Evolutionary conservation across 1,140 invertebrate species (phyloP), one percentile per base, ranked within the genome.

Genomic region (Calephelis virginiensis): DNA sequence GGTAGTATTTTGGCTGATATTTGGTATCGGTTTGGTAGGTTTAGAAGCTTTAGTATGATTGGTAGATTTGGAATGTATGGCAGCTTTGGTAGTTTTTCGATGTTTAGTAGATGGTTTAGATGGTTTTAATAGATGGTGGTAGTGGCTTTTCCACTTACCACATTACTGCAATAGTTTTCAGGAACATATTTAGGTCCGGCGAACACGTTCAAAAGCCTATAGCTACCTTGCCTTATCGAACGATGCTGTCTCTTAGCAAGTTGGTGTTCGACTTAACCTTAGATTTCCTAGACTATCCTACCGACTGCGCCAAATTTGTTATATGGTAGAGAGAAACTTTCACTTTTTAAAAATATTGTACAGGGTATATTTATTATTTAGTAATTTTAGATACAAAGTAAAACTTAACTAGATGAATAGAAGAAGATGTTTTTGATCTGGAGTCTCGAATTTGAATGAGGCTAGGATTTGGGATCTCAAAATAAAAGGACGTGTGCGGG

Each of bases 241-340:
- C 49, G 49, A 50, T 50, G 49, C n/a, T 50, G n/a, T 50, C 13
- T 50, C 13, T 7, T 48, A 11, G 8, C 49, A 50, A 50, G 49
- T 50, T 50, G 6, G 8, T 50, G 49, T 14, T 14, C 49, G 49
- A 13, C 49, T 50, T 50, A 9, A 14, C 8, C 40, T 14, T 50
- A 50, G n/a, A 13, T 14, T 7, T 9, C 49, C 49, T 50, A 14
- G n/a, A 14, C 14, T 13, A 14, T 8, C 49, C 49, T 50, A 50
- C 13, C 49, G 49, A 50, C 49, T 50, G 49, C 49, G 13, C 49
- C 49, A 50, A 50, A 50, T n/a, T 50, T 50, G 13, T 14, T 50
- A 50, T 50, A n/a, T 50, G 49, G 49, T 9, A 28, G 11, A 46
- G 8, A 46, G 10, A 48, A 48, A n/a, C 47, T n/a, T 10, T 11